Evolutionary conservation across 2,888 invertebrate genomes (phyloP), one percentile per base, ranked within the genome.

Genomic region (Griposia aprilina): DNA sequence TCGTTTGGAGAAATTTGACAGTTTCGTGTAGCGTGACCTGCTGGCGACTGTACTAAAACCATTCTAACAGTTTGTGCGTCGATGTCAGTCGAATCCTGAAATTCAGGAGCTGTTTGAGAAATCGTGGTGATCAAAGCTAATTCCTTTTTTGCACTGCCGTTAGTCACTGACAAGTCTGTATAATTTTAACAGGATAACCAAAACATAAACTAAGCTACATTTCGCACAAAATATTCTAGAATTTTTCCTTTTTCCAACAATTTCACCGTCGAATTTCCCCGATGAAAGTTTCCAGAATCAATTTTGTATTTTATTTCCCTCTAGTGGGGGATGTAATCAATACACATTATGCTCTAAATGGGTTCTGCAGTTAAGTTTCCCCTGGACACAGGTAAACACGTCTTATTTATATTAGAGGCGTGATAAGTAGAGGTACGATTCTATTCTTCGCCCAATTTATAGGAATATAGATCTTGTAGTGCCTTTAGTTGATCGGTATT

Each of bases 361-460:
- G 82, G 81, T 69, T 85, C 79, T 45, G 45, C 76, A 65, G 81
- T 79, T 82, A 84, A 85, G 78, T 81, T 84, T 74, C 76, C 88
- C 86, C 88, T 41, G 63, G 89, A 83, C 67, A 86, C 74, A 87
- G 76, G 89, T 89, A 87, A 87, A 88, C 81, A 88, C 78, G 83
- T 86, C 83, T 83, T 89, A 78, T 86, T 87, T 87, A 88, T 87
- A 86, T 82, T 88, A 87, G 83, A 74, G 20, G 57, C 77, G 78
- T 82, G 87, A 87, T 89, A 88, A 88, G 88, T 87, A 77, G 84
- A 82, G 85, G 88, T 88, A 72, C 76, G 85, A 84, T 71, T 80
- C 69, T 76, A 82, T 90, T 88, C 81, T 88, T 84, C 70, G 65
- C 70, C 50, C 78, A 85, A 90, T 90, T 90, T 90, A 89, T 89